Evolutionary conservation across 1,140 invertebrate genomes (phyloP), one percentile per base, ranked within the genome.

Genomic region (Myzus persicae): DNA sequence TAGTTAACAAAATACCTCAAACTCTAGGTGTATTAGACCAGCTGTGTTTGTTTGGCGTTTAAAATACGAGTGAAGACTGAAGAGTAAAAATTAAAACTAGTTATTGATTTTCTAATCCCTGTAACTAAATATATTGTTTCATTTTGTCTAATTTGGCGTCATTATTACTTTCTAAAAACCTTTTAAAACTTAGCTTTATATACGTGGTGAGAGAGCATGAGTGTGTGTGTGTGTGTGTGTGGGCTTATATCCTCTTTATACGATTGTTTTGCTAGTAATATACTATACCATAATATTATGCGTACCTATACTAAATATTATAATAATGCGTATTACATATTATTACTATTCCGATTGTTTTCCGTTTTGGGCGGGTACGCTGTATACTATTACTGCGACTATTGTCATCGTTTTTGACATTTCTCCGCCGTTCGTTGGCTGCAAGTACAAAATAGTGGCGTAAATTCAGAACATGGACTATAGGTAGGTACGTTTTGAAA

Each of bases 291-390:
- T 76, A n/a, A n/a, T 76, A 76, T n/a, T 76, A 76, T 20, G 59
- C 31, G 5, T 5, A n/a, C n/a, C n/a, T n/a, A n/a, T n/a, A 36
- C 31, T n/a, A n/a, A 76, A 76, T 76, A 76, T 76, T n/a, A 76
- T 76, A 76, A 76, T 76, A 76, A 76, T 76, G n/a, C 31, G 31
- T 76, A 76, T n/a, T 76, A n/a, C 59, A 76, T 76, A 76, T 76
- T 67, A 67, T 67, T 76, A 76, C n/a, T n/a, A 76, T 76, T 76
- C n/a, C 59, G 31, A 76, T 76, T 76, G 59, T 76, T 76, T 76
- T n/a, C 48, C 59, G n/a, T 6, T 76, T 76, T 76, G 59, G 59
- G 59, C 59, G 59, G 59, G 59, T 76, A 76, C 59, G 11, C 14
- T n/a, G 59, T 76, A n/a, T 76, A 76, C 1, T 76, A n/a, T n/a